Evolutionary conservation across 2,888 invertebrate genomes (phyloP), one percentile per base, ranked within the genome.

Genomic region (Noctua janthina): DNA sequence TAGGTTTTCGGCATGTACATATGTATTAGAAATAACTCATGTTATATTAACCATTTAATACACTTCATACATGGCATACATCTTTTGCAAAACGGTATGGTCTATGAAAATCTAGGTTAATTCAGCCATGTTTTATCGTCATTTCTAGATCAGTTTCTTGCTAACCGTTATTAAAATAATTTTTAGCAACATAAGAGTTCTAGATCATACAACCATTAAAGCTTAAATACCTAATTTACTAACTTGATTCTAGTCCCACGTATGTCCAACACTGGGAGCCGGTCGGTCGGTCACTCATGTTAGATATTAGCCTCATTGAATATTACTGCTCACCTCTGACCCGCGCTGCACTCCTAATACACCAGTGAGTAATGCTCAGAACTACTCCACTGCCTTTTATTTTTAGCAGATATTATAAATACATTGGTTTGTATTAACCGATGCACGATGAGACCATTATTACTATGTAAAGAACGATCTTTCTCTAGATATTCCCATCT

Each of bases 311-410:
- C 82, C 90, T 87, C 84, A 88, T 89, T 88, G 88, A 90, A 90
- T 90, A 90, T 91, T 88, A 87, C 90, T 90, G 88, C 74, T 87
- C 85, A 93, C 92, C 92, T 88, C 77, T 91, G 87, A 90, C 75
- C 87, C 69, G 78, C 74, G 74, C 73, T 72, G 76, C 76, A 67
- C 79, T 85, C 68, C 79, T 83, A 79, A 71, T 85, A 80, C 77
- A 83, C 64, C 51, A 20, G 56, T 86, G 90, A 89, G 74, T 89
- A 74, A 88, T 88, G 79, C 74, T 39, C 75, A 67, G 74, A 77
- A 73, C 81, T 85, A 77, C 79, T 82, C 69, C 68, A 67, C 23
- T 69, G 46, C 64, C 68, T 80, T 87, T 89, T 89, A 88, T 90
- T 90, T 90, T 84, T 82, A 81, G 74, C 64, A 73, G 73, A 87